A percentile compares a stretch with the other conserved stretches of the same genome.
Conservation (phyloP, 1,140 invertebrate genomes). For the Asobara japonica region DNA sequence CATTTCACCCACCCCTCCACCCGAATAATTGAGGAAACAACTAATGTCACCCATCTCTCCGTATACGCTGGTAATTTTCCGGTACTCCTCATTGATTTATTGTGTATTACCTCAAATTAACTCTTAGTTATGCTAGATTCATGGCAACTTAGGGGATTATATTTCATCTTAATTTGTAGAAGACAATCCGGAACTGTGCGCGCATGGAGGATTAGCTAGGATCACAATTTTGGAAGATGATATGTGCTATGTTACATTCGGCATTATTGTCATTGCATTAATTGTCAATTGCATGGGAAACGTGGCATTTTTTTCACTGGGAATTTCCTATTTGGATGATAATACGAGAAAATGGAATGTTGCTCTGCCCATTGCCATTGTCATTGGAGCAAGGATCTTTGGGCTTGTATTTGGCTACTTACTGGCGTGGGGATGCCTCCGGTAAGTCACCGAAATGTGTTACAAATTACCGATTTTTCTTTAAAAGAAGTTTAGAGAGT, state of each 20-base stretch:
- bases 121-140: background rate
- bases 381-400: slow-evolving; percentile 55
- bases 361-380: slow-evolving; percentile 63
- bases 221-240: slow-evolving; percentile 48
- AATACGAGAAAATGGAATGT: slow-evolving; percentile 71
- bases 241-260: slow-evolving; percentile 61
- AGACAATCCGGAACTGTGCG: slow-evolving; percentile 60
- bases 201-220: slow-evolving; percentile 41
- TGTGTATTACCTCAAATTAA: background rate
- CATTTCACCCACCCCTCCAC: slow-evolving; percentile 63
- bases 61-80: slow-evolving; percentile 52
- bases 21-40: slow-evolving; percentile 48
- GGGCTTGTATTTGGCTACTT: slow-evolving; percentile 61
- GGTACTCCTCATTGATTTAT: slow-evolving; percentile 20
- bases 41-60: slow-evolving; percentile 54
- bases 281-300: slow-evolving; percentile 70
- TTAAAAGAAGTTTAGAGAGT: too few species aligned
- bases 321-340: slow-evolving; percentile 76
- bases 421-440: slow-evolving; percentile 60
- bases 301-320: slow-evolving; percentile 72
- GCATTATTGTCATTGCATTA: slow-evolving; percentile 70
- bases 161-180: slow-evolving; percentile 46
- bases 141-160: background rate
- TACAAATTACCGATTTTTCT: too few species aligned
- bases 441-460: too few species aligned